These are phyloP conservation scores for Pseudachorutes palmiensis DNA, from an alignment of 1,140 invertebrate genomes.

Conservation along the genomic window DNA sequence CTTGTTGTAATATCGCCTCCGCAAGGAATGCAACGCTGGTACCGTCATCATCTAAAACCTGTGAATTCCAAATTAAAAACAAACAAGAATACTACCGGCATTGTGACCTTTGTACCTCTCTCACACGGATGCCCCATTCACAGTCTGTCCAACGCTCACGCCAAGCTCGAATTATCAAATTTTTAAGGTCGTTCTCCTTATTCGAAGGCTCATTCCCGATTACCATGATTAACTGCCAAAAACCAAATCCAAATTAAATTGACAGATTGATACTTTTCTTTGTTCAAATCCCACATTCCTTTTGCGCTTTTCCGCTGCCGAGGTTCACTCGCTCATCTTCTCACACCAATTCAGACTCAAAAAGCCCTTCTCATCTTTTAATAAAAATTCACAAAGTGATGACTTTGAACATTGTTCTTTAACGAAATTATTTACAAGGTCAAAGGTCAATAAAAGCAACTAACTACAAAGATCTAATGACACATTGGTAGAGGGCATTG, in stretches of 20 bases:
- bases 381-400: too few relatives aligned
- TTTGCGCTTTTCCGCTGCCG: too few relatives aligned
- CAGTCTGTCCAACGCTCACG: conserved; percentile 87
- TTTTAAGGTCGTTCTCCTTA: conserved; percentile 52
- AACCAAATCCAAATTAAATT: background rate
- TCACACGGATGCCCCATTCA: conserved; percentile 91
- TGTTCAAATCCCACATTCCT: too few relatives aligned
- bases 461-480: too few relatives aligned
- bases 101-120: conserved; percentile 57
- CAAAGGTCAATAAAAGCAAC: too few relatives aligned
- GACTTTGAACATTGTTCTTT: too few relatives aligned
- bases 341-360: too few relatives aligned
- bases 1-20: conserved; percentile 86
- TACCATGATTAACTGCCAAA: background rate
- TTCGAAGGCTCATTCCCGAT: background rate
- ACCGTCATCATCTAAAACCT: conserved; percentile 9
- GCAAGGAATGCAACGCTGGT: conserved; percentile 49
- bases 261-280: too few relatives aligned
- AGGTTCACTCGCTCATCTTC: too few relatives aligned
- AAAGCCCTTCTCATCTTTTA: too few relatives aligned
- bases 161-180: conserved; percentile 78
- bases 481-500: too few relatives aligned
- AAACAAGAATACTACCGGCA: background rate
- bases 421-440: too few relatives aligned
- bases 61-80: background rate